Conservation (phyloP, 2,888 invertebrate genomes). For the Latrodectus elegans region DNA sequence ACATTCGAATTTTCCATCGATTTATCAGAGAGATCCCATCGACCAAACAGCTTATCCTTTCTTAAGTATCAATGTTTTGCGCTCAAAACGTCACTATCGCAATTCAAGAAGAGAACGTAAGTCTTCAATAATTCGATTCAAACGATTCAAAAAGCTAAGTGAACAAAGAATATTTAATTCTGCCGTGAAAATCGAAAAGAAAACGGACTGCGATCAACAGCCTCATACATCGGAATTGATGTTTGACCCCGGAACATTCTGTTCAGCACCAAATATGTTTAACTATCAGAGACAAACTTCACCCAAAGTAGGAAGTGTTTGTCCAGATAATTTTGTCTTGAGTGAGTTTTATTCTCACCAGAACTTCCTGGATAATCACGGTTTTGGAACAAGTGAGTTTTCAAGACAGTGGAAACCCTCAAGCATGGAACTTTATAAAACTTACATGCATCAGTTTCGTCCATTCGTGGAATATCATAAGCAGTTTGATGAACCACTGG, state of each 20-base stretch:
- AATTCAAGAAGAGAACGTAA: background rate
- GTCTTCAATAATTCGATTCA: background rate
- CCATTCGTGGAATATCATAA: slow-evolving; percentile 72
- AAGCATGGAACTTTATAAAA: slow-evolving; percentile 77
- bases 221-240: background rate
- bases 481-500: slow-evolving; percentile 81
- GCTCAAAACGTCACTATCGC: background rate
- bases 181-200: background rate
- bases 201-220: background rate
- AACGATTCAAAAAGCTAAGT: background rate
- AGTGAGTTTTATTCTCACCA: slow-evolving; percentile 58
- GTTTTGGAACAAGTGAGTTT: slow-evolving; percentile 39
- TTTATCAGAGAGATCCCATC: background rate
- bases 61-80: background rate
- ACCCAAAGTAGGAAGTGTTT: slow-evolving; percentile 69
- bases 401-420: slow-evolving; percentile 78
- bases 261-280: slow-evolving; percentile 34
- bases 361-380: slow-evolving; percentile 65
- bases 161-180: background rate
- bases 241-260: background rate
- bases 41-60: background rate
- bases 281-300: slow-evolving; percentile 64
- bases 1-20: background rate
- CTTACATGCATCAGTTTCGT: slow-evolving; percentile 39
- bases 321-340: slow-evolving; percentile 63